These are phyloP conservation scores for Cinclus mexicanus DNA, from an alignment of 2,113 vertebrate genomes.

Conservation along the genomic window DNA sequence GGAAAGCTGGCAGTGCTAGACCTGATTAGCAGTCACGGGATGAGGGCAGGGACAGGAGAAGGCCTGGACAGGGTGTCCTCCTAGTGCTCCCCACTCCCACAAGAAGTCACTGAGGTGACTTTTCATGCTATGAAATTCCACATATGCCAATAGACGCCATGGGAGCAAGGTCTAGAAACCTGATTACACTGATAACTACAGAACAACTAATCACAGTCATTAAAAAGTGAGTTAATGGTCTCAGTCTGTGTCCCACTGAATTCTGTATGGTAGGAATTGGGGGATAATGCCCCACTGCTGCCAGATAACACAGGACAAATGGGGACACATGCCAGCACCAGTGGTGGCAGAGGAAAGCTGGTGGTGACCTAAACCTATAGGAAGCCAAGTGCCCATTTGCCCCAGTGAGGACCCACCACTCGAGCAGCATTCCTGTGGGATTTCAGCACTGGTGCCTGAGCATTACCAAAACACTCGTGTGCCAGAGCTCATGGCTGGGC, in stretches of 20 bases:
- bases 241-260: not conserved
- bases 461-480: accelerated
- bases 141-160: accelerated
- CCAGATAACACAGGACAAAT: not conserved
- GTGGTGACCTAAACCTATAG: accelerated
- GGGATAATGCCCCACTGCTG: not conserved
- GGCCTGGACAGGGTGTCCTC: not conserved
- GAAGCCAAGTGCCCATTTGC: accelerated
- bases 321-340: accelerated
- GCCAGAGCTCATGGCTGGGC: not conserved
- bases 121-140: not conserved
- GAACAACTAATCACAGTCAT: not conserved
- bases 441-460: not conserved
- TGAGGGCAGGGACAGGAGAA: not conserved
- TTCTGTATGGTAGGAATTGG: accelerated
- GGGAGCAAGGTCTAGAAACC: conserved; percentile 16
- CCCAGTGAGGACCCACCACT: accelerated
- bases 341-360: not conserved
- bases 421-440: not conserved
- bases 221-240: not conserved
- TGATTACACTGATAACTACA: not conserved
- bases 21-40: not conserved
- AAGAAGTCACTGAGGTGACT: accelerated
- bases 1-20: not conserved
- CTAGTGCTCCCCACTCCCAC: not conserved